phyloP scores from a whole-genome alignment of 2,888 invertebrate genomes.

The Cephus runcator region DNA sequence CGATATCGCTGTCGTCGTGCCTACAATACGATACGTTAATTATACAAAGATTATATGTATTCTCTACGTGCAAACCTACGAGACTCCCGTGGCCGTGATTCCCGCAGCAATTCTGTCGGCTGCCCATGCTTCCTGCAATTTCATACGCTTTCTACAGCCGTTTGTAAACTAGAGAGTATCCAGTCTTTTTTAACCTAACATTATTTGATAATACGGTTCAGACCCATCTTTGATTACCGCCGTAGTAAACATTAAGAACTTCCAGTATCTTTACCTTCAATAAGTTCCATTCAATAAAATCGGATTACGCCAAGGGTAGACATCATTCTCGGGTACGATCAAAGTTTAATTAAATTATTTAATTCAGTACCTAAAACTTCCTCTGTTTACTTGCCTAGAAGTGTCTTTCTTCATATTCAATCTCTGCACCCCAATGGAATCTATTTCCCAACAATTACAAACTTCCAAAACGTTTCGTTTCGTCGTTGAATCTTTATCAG shows the following conservation, averaged over 20 bases:
- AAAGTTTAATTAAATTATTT: not conserved
- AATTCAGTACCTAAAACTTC: not conserved
- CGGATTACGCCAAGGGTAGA: not conserved
- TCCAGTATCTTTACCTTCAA: not conserved
- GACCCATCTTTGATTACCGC: not conserved
- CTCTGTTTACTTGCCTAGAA: not conserved
- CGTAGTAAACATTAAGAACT: not conserved
- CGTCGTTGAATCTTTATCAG: not conserved
- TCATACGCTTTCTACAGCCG: conserved; percentile 52
- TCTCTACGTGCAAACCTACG: not conserved
- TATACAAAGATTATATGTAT: not conserved
- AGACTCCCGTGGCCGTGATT: conserved; percentile 13
- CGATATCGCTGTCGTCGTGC: not conserved
- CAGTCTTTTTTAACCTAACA: not conserved
- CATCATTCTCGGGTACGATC: not conserved
- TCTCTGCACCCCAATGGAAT: not conserved
- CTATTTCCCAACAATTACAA: not conserved
- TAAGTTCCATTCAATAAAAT: not conserved
- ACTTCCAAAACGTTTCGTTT: not conserved
- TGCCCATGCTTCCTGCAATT: conserved; percentile 45
- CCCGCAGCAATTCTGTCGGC: conserved; percentile 10
- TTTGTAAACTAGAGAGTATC: not conserved
- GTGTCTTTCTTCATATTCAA: not conserved
- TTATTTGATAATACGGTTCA: not conserved
- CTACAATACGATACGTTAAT: not conserved